phyloP scores from a whole-genome alignment of 2,797 vertebrate genomes.

The Hephaestus fuliginosus region DNA sequence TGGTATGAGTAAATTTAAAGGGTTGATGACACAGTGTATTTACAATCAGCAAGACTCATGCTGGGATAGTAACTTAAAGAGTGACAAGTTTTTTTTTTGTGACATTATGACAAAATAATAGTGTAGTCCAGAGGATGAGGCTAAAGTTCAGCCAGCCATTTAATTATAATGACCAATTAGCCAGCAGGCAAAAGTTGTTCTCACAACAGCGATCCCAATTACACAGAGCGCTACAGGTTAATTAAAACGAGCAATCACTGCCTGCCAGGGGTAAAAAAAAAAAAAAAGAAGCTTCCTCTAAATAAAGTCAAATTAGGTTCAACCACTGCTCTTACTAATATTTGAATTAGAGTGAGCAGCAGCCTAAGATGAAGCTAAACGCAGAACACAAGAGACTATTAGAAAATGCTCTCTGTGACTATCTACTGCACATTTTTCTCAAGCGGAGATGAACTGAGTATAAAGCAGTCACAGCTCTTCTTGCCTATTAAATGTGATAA shows the following conservation, averaged over 20 bases:
- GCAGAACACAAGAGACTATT: neutral
- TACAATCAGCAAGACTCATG: neutral
- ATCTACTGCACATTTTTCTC: neutral
- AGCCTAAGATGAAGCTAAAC: slow-evolving; percentile 11
- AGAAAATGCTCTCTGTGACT: slow-evolving; percentile 10
- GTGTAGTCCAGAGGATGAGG: slow-evolving; percentile 23
- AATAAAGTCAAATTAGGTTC: slow-evolving; percentile 36
- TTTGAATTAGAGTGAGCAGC: slow-evolving; percentile 15
- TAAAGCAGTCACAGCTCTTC: slow-evolving; percentile 6
- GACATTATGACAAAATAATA: slow-evolving; percentile 10
- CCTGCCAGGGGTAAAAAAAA: slow-evolving; percentile 6
- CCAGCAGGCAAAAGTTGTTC: slow-evolving; percentile 46
- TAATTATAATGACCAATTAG: slow-evolving; percentile 81
- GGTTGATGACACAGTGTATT: neutral
- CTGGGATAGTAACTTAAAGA: neutral
- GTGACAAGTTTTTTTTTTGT: neutral
- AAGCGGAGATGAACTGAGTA: slow-evolving; percentile 7
- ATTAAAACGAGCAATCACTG: slow-evolving; percentile 63
- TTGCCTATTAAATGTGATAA: slow-evolving; percentile 1
- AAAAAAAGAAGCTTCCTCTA: slow-evolving; percentile 23
- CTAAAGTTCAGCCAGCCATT: slow-evolving; percentile 63
- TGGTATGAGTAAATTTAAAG: neutral
- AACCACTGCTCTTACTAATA: slow-evolving; percentile 23
- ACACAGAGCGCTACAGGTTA: slow-evolving; percentile 64
- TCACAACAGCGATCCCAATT: slow-evolving; percentile 52